These are phyloP conservation scores for Fragum whitleyi DNA, from an alignment of 2,888 invertebrate species.

Conservation along the genomic window DNA sequence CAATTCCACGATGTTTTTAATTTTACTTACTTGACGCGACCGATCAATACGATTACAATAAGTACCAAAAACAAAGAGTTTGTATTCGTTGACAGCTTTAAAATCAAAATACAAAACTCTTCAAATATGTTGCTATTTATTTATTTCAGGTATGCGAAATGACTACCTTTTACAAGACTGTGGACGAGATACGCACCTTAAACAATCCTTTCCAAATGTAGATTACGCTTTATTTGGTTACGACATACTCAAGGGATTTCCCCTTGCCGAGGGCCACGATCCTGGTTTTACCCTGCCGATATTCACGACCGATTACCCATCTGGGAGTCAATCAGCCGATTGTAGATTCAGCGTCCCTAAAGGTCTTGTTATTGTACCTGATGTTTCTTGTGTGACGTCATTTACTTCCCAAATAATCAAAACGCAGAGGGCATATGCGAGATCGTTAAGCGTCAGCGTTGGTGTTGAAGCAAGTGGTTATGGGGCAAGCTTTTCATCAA, in stretches of 20 bases:
- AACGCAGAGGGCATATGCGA: slow-evolving; percentile 31
- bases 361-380: slow-evolving; percentile 43
- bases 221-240: slow-evolving; percentile 56
- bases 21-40: too few species aligned
- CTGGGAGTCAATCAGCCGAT: slow-evolving; percentile 36
- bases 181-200: slow-evolving; percentile 19
- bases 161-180: slow-evolving; percentile 50
- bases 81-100: too few species aligned
- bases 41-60: too few species aligned
- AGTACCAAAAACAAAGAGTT: too few species aligned
- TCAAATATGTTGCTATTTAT: too few species aligned
- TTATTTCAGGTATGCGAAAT: slow-evolving; percentile 27
- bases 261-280: slow-evolving; percentile 47
- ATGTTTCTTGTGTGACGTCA: slow-evolving; percentile 50
- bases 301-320: slow-evolving; percentile 43
- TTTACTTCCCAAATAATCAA: slow-evolving; percentile 42
- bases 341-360: slow-evolving; percentile 47
- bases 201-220: slow-evolving; percentile 51
- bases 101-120: too few species aligned
- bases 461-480: slow-evolving; percentile 22
- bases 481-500: slow-evolving; percentile 44
- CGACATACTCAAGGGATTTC: slow-evolving; percentile 50
- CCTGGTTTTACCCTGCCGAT: slow-evolving; percentile 60
- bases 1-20: too few species aligned
- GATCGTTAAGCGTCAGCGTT: slow-evolving; percentile 35